These are phyloP conservation scores for Drosophila rellima DNA, from an alignment of 2,888 invertebrate genomes.

Conservation along the genomic window DNA sequence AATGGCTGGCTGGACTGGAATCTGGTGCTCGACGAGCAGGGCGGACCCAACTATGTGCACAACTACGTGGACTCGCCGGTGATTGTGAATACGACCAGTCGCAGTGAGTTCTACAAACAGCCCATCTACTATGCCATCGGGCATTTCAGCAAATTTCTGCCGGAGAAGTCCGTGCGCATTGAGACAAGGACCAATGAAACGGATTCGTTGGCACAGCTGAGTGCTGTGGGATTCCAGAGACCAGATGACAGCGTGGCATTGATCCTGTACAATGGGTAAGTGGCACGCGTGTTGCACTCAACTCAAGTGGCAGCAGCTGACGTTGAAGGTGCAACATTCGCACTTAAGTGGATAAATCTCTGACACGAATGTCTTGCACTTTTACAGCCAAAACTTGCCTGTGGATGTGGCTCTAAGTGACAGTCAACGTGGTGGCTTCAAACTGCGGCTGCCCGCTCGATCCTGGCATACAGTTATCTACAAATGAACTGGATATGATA, in stretches of 20 bases:
- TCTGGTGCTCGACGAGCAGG: slow-evolving; percentile 90
- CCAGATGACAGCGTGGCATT: slow-evolving; percentile 87
- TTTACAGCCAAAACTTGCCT: slow-evolving; percentile 81
- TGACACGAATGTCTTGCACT: slow-evolving; percentile 17
- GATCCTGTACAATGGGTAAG: slow-evolving; percentile 88
- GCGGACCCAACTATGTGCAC: slow-evolving; percentile 91
- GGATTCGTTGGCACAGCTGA: slow-evolving; percentile 79
- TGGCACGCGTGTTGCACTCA: slow-evolving; percentile 39
- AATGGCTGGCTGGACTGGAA: slow-evolving; percentile 98
- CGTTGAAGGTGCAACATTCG: slow-evolving; percentile 35
- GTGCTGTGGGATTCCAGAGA: slow-evolving; percentile 87
- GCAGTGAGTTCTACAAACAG: slow-evolving; percentile 94
- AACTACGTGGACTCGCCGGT: slow-evolving; percentile 92
- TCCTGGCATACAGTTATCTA: slow-evolving; percentile 86
- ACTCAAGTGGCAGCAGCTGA: slow-evolving; percentile 44
- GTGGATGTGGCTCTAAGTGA: slow-evolving; percentile 84
- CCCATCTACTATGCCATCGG: slow-evolving; percentile 95
- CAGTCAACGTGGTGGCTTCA: slow-evolving; percentile 82
- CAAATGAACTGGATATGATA: slow-evolving; percentile 57
- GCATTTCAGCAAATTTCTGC: slow-evolving; percentile 92
- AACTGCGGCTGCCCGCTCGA: slow-evolving; percentile 81
- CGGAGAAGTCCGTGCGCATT: slow-evolving; percentile 87
- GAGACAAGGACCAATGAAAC: slow-evolving; percentile 68
- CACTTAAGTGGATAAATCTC: not conserved
- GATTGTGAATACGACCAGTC: slow-evolving; percentile 83